Base-by-base conservation (phyloP, 2,888 invertebrate genomes). In the Luffia ferchaultella region DNA sequence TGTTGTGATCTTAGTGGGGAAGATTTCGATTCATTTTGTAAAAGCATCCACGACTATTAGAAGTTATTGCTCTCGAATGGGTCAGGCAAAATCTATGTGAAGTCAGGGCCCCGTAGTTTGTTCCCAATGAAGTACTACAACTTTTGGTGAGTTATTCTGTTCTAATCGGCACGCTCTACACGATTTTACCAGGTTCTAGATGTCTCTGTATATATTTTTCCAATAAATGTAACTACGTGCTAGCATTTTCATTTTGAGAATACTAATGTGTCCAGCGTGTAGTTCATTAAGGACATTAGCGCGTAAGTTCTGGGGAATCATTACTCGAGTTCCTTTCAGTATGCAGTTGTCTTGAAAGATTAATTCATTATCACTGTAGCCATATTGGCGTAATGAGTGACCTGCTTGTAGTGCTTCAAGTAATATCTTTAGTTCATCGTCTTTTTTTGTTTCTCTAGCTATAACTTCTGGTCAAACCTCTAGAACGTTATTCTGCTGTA, bases 1-100 rank as follows among this genome's bases (percentile, higher is more conserved):
- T 15, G 55, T 56, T 5, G 54, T 57, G 9, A 50, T 52, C 19
- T 45, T 58, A 7, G 54, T 60, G 2, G 50, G 46, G 45, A 55
- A 50, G 1, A 58, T 56, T 50, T 60, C 60, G 0, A 58, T 43
- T 59, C 58, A 61, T 53, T 57, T 60, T 16, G 54, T 52, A 45
- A 52, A 56, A 2, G 60, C 53, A 16, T 49, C 49, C 7, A 49
- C 49, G 1, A 49, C 16, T 41, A 50, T 50, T 9, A 50, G 42
- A 9, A 46, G 16, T 1, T 15, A 18, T 7, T 30, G n/a, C 2
- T 46, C 50, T 2, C 18, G 3, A 41, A 50, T 46, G 1, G 63
- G 64, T 18, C 62, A 60, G 16, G 60, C 63, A 53, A 56, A 64
- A 50, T 66, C 63, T 5, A 67, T 58, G 46, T 65, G 65, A 7